These are phyloP conservation scores for Tipula vernalis DNA, from an alignment of 2,888 invertebrate species.

Conservation along the genomic window DNA sequence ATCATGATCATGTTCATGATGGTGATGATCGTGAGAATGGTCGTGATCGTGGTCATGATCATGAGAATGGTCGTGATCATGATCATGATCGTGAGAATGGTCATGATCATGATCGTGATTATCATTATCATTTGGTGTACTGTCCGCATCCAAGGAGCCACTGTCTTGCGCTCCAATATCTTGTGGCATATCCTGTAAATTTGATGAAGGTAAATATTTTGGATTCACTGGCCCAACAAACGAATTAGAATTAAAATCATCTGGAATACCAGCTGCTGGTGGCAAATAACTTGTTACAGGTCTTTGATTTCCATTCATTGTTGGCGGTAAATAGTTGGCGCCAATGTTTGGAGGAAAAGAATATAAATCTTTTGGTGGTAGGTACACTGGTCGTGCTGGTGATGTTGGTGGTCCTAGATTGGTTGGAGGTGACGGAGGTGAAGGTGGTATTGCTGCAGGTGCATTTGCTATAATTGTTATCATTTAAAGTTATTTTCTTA, in stretches of 20 bases:
- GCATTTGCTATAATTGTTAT: not conserved
- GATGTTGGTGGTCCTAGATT: not conserved
- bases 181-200: not conserved
- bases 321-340: conserved; percentile 27
- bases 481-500: not conserved
- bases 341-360: conserved; percentile 31
- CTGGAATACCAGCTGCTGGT: conserved; percentile 27
- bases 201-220: conserved; percentile 18
- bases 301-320: conserved; percentile 18
- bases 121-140: not conserved
- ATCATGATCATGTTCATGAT: conserved; percentile 19
- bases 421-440: not conserved
- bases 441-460: not conserved
- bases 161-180: not conserved
- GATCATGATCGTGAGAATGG: conserved; percentile 14
- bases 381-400: not conserved
- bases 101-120: conserved; percentile 11
- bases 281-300: conserved; percentile 28
- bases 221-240: conserved; percentile 23
- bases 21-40: no score
- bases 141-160: not conserved
- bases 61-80: conserved; percentile 19
- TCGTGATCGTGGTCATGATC: conserved; percentile 22
- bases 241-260: conserved; percentile 17
- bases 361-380: conserved; percentile 25